Evolutionary conservation across 2,888 invertebrate genomes (phyloP).

Genomic region (Alcis repandata): DNA sequence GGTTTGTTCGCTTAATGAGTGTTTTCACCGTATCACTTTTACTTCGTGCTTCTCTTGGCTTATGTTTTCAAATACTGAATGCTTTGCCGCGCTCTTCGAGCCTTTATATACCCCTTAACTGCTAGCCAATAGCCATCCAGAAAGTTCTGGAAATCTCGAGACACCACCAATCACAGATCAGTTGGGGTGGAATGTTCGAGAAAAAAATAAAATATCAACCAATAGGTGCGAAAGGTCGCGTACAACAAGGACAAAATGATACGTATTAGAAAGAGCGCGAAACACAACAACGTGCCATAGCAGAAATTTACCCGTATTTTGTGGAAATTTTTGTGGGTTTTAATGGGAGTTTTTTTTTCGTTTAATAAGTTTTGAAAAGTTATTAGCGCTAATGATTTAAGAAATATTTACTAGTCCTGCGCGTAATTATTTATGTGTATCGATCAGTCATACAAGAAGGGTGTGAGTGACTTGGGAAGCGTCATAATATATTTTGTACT

Average conservation of each 20-base stretch:
- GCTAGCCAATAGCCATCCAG: constrained; percentile 62
- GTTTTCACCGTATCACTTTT: constrained; percentile 54
- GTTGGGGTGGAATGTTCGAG: constrained; percentile 60
- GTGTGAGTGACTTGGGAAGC: no score
- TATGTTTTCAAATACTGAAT: constrained; percentile 73
- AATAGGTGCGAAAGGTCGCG: constrained; percentile 49
- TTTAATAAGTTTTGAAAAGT: no score
- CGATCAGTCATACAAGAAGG: no score
- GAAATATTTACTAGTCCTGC: no score
- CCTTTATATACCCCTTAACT: constrained; percentile 59
- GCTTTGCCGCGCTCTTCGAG: constrained; percentile 64
- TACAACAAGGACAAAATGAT: constrained; percentile 48
- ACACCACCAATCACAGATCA: constrained; percentile 59
- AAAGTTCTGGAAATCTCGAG: constrained; percentile 62
- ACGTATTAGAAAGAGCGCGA: constrained; percentile 45
- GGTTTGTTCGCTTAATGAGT: constrained; percentile 47
- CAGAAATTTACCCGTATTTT: constrained; percentile 44
- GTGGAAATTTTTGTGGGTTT: constrained; percentile 15
- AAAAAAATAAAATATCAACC: constrained; percentile 50
- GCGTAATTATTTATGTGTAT: no score
- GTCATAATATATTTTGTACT: no score
- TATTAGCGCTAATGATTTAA: no score
- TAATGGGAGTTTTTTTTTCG: background rate
- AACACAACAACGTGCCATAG: constrained; percentile 45
- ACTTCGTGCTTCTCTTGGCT: constrained; percentile 55